Base-by-base conservation (phyloP, 1,140 invertebrate species). In the Ceratosolen solmsi region DNA sequence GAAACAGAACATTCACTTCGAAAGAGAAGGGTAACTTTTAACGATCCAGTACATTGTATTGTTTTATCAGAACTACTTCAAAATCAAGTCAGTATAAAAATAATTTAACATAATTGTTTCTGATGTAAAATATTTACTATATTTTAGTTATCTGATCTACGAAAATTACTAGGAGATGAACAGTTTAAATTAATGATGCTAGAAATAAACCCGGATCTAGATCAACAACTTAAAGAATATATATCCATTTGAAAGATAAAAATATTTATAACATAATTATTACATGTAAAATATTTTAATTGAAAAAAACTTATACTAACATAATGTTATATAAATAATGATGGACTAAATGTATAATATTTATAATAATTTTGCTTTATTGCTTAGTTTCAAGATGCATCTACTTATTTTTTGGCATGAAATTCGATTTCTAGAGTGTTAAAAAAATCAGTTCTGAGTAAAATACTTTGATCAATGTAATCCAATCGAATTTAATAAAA, bases 31-130 rank as follows among this genome's bases (percentile, higher is more conserved):
- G 86, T 96, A 33, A 92, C 92, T 38, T 87, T 93, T 11, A 89
- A 91, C 36, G 96, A 97, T 92, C 95, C 95, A 56, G 94, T 96
- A 1, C 94, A 96, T 85, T 94, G 92, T 73, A 93, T 96, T 73
- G 94, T 94, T 25, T 90, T 96, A 36, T 94, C 93, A 87, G 93
- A 94, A 84, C 95, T 94, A 86, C 89, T 96, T 33, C 92, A 94
- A 87, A 93, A 92, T 85, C 95, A 96, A 89, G 93, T 95, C 87
- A 89, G 87, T 85, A 84, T 83, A 33, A 79, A 68, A 68, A 63
- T 75, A 27, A 38, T 58, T 79, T 8, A 54, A 58, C 51, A 78
- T 51, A 56, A 70, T 73, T 68, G 73, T 84, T 86, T 83, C 41
- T 46, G 79, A 87, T 82, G 13, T n/a, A 46, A 82, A 58, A 84